A percentile compares a stretch with the other conserved stretches of the same genome.
Conservation (phyloP, 2,888 invertebrate species). For the Cataglyphis albicans region DNA sequence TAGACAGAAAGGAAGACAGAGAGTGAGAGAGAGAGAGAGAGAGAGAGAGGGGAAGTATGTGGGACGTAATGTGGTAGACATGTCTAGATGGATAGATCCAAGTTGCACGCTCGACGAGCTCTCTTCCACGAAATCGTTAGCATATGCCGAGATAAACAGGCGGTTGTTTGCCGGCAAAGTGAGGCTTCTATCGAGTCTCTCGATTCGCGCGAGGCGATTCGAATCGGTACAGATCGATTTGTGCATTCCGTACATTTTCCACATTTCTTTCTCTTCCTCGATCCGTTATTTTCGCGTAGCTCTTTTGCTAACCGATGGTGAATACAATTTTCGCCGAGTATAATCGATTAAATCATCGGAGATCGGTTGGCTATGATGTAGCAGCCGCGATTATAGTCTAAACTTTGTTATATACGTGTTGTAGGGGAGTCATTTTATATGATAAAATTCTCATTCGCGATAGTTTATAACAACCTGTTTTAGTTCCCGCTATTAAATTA, state of each 20-base stretch:
- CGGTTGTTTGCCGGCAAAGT: constrained; percentile 43
- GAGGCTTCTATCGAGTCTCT: constrained; percentile 44
- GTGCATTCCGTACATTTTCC: background rate
- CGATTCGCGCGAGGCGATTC: constrained; percentile 34
- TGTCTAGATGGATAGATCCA: constrained; percentile 54
- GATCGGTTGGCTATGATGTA: constrained; percentile 8
- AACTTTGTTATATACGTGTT: constrained; percentile 30
- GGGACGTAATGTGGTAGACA: constrained; percentile 52
- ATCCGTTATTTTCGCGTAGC: background rate
- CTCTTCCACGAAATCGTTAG: constrained; percentile 53
- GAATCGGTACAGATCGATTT: constrained; percentile 32
- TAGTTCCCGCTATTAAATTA: constrained; percentile 41
- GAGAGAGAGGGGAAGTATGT: background rate
- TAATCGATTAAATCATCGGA: constrained; percentile 41
- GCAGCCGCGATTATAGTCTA: constrained; percentile 1
- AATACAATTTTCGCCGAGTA: background rate
- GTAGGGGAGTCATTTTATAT: constrained; percentile 13
- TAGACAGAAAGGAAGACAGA: background rate
- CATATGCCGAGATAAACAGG: constrained; percentile 47
- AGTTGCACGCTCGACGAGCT: constrained; percentile 45
- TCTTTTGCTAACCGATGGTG: background rate
- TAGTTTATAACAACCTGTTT: constrained; percentile 31
- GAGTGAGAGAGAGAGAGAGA: constrained; percentile 2
- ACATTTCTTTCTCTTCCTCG: background rate
- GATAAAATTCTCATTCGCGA: background rate